These are phyloP conservation scores for Teleogryllus occipitalis DNA, from an alignment of 1,140 invertebrate species.

Conservation along the genomic window DNA sequence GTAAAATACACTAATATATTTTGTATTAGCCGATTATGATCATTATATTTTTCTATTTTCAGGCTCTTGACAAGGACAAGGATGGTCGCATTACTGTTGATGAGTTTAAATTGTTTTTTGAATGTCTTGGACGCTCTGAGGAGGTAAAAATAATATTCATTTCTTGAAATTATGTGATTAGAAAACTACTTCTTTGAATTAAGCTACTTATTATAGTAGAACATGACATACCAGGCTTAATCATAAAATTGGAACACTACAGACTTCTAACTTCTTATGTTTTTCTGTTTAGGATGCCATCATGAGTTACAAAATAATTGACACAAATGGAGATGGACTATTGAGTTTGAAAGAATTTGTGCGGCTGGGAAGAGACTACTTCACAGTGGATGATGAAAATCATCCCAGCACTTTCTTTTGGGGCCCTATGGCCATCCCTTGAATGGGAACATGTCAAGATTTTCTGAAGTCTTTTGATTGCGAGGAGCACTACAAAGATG, in stretches of 20 bases:
- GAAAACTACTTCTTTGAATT: not conserved
- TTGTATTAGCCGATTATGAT: no score
- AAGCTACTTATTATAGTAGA: not conserved
- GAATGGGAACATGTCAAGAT: not conserved
- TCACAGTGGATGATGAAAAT: conserved; percentile 63
- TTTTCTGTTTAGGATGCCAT: conserved; percentile 47
- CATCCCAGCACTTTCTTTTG: conserved; percentile 75
- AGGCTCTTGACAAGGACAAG: conserved; percentile 74
- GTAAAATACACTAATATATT: no score
- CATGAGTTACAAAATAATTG: conserved; percentile 65
- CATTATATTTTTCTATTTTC: conserved; percentile 24
- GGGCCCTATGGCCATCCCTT: conserved; percentile 51
- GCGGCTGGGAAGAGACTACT: conserved; percentile 67
- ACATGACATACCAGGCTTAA: not conserved
- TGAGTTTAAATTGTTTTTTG: conserved; percentile 74
- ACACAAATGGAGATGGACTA: conserved; percentile 66
- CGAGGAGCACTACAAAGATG: no score
- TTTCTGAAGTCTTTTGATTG: not conserved
- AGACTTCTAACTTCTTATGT: no score
- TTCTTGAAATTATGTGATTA: not conserved
- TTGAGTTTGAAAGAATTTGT: conserved; percentile 68
- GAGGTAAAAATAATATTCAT: conserved; percentile 40
- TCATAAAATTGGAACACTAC: not conserved
- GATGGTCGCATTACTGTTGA: conserved; percentile 66
- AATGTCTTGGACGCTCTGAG: conserved; percentile 61